Percentiles rank a stretch among this genome's conserved stretches.
These are phyloP conservation scores for Podarcis lilfordi DNA, from an alignment of 2,797 vertebrate species.

Conservation along the genomic window DNA sequence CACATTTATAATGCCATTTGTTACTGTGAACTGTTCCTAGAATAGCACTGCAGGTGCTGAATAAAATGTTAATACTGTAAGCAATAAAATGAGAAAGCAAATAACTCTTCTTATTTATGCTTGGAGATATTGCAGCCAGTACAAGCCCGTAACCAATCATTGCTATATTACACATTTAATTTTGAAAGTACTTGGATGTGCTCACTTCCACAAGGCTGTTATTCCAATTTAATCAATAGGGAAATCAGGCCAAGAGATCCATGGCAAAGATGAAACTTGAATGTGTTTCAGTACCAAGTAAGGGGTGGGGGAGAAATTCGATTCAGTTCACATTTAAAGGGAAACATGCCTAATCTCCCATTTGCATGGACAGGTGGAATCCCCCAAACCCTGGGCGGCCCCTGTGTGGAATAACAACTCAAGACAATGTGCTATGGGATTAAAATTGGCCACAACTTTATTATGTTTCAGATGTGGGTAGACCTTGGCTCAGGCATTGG, in stretches of 20 bases:
- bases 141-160: neutral
- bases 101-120: neutral
- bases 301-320: too few relatives aligned
- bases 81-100: neutral
- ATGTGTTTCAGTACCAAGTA: too few relatives aligned
- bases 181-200: neutral
- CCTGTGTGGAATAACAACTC: too few relatives aligned
- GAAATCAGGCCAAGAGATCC: neutral
- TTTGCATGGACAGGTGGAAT: too few relatives aligned
- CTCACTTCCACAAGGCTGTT: neutral
- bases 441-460: too few relatives aligned
- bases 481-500: too few relatives aligned
- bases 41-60: neutral
- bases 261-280: neutral
- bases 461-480: too few relatives aligned
- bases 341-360: too few relatives aligned
- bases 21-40: neutral
- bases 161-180: neutral
- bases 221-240: neutral
- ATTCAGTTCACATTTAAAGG: too few relatives aligned
- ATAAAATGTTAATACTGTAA: neutral
- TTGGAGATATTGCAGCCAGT: neutral
- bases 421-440: too few relatives aligned
- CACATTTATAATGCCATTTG: neutral
- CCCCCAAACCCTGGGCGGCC: too few relatives aligned